Evolutionary conservation across 2,888 invertebrate species (phyloP), one percentile per base, ranked within the genome.

Genomic region (Drosophila paracracens): DNA sequence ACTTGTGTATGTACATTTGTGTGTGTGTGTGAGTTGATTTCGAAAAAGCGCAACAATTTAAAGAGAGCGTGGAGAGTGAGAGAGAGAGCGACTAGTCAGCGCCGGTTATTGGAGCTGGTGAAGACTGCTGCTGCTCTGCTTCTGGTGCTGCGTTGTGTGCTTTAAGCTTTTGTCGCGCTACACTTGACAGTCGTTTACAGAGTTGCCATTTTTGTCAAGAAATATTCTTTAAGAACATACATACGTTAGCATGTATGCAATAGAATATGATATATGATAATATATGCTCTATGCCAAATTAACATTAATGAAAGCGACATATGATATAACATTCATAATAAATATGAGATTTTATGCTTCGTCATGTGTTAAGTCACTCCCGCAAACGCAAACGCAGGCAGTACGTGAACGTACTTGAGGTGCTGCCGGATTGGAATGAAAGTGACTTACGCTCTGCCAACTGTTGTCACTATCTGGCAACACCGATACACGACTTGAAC

Each of bases 81-180:
- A 63, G 16, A 13, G 56, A 68, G 71, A 62, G 51, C 62, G 52
- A 27, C 33, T 60, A 66, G 70, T 46, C 66, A 62, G 64, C 61
- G 69, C 64, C 61, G 58, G 63, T 50, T 70, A 46, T 33, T 70
- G 50, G 36, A 62, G 65, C 65, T 65, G 61, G 27, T 35, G 59
- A 46, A 61, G 58, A 46, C 46, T 25, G 16, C 25, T 25, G 46
- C 21, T 46, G 6, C 43, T 40, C 13, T 46, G 16, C 43, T 54
- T 54, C 6, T 61, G 43, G 57, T 53, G 59, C 56, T 57, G 74
- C 52, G 69, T 65, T 62, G 54, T 58, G 58, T 66, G 62, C 59
- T 61, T 68, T 59, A 58, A 71, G 75, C 79, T 78, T 78, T 79
- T 78, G 75, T 78, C 75, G 79, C 79, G 53, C 75, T 64, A 76